Conservation (phyloP, 2,113 vertebrate species). For the Plestiodon gilberti region DNA sequence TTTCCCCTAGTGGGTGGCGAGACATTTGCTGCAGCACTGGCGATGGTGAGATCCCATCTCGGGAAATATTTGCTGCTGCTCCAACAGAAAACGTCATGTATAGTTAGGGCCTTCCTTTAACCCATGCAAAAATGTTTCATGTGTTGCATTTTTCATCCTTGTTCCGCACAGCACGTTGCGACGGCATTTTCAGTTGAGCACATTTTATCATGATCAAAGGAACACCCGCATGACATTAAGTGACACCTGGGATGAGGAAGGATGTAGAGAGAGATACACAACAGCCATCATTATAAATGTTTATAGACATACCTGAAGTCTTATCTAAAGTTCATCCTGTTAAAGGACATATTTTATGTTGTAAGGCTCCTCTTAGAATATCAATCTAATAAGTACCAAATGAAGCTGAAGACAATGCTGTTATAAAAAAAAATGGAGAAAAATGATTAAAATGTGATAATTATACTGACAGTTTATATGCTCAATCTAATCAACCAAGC, state of each 20-base stretch:
- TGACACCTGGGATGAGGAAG: slow-evolving; percentile 51
- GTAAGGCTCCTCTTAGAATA: slow-evolving; percentile 80
- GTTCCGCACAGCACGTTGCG: background rate
- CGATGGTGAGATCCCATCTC: background rate
- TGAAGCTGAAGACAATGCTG: slow-evolving; percentile 84
- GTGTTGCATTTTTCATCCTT: background rate
- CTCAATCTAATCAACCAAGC: slow-evolving; percentile 84
- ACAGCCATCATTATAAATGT: slow-evolving; percentile 70
- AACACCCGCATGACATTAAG: slow-evolving; percentile 50
- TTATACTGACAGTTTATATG: slow-evolving; percentile 85
- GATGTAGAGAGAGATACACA: slow-evolving; percentile 60
- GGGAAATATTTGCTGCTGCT: background rate
- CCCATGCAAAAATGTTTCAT: background rate
- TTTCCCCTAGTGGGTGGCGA: too few species aligned
- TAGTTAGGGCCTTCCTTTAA: background rate
- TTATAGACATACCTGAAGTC: slow-evolving; percentile 73
- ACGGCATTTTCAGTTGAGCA: slow-evolving; percentile 27
- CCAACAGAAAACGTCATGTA: background rate
- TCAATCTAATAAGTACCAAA: slow-evolving; percentile 86
- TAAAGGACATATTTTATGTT: slow-evolving; percentile 83
- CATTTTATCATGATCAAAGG: slow-evolving; percentile 58
- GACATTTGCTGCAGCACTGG: background rate
- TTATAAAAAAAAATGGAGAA: slow-evolving; percentile 82
- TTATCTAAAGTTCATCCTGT: slow-evolving; percentile 81
- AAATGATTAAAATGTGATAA: slow-evolving; percentile 89